Evolutionary conservation across 1,140 invertebrate genomes (phyloP).

Genomic region (Amyelois transitella): DNA sequence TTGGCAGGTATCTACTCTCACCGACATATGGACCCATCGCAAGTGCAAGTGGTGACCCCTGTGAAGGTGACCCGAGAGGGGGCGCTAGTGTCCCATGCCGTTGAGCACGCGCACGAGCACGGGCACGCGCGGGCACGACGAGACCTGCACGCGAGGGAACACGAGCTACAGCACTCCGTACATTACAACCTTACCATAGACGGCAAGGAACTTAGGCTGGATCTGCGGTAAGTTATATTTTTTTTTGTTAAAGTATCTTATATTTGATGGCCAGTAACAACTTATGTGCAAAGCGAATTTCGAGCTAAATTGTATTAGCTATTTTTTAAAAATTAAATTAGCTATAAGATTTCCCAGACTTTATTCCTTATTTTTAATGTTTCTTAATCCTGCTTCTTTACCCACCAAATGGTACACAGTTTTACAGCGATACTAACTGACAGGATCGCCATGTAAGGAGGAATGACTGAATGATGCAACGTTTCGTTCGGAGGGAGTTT

Average conservation of each 20-base stretch:
- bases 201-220: conserved; percentile 52
- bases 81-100: conserved; percentile 40
- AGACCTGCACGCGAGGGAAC: conserved; percentile 42
- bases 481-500: too few species aligned
- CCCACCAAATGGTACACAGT: too few species aligned
- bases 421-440: too few species aligned
- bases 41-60: conserved; percentile 53
- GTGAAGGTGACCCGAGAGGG: conserved; percentile 54
- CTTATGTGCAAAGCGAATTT: too few species aligned
- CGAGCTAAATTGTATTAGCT: too few species aligned
- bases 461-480: too few species aligned
- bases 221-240: conserved; percentile 43
- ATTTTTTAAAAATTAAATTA: too few species aligned
- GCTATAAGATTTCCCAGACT: too few species aligned
- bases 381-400: too few species aligned
- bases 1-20: conserved; percentile 64
- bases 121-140: conserved; percentile 56
- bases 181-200: conserved; percentile 63
- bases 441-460: too few species aligned
- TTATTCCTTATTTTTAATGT: too few species aligned
- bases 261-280: too few species aligned
- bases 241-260: neutral
- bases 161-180: conserved; percentile 38
- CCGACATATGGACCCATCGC: conserved; percentile 50
- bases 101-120: conserved; percentile 52